Percentiles rank a stretch among this genome's conserved stretches.
Conservation (phyloP, 2,888 invertebrate genomes). For the Lithophane leautieri region DNA sequence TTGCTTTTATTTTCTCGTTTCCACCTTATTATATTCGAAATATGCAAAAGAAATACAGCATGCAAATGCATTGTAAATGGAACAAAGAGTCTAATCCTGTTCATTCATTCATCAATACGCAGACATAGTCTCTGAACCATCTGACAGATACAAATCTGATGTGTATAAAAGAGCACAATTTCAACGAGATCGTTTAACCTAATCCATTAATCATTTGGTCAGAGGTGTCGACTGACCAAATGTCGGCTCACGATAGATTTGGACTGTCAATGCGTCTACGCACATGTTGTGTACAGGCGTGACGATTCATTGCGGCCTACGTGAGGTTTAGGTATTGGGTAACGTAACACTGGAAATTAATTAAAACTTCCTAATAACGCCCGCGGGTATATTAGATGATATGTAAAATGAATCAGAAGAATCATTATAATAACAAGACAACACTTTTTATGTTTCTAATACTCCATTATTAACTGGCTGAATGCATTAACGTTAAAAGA, state of each 20-base stretch:
- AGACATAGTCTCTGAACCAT: slow-evolving; percentile 65
- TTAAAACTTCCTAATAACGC: slow-evolving; percentile 10
- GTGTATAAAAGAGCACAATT: slow-evolving; percentile 65
- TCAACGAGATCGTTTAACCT: slow-evolving; percentile 61
- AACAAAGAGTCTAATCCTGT: slow-evolving; percentile 46
- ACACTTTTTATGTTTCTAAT: background rate
- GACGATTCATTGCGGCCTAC: slow-evolving; percentile 60
- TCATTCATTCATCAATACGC: slow-evolving; percentile 60
- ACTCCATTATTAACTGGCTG: background rate
- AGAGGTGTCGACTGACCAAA: slow-evolving; percentile 64
- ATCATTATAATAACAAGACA: background rate
- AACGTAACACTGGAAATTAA: slow-evolving; percentile 26
- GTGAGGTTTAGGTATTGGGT: slow-evolving; percentile 22
- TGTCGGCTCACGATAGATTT: slow-evolving; percentile 52
- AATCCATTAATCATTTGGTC: slow-evolving; percentile 70
- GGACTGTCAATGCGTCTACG: slow-evolving; percentile 44
- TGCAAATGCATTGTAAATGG: slow-evolving; percentile 32
- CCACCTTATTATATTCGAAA: slow-evolving; percentile 28
- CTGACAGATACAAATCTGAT: slow-evolving; percentile 67
- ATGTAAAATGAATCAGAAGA: background rate
- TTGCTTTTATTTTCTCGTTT: slow-evolving; percentile 39
- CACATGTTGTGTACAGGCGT: slow-evolving; percentile 31
- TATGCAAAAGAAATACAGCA: slow-evolving; percentile 37
- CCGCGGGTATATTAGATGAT: no score
- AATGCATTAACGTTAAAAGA: background rate